Evolutionary conservation across 2,888 invertebrate genomes (phyloP).

Genomic region (Plusia festucae): DNA sequence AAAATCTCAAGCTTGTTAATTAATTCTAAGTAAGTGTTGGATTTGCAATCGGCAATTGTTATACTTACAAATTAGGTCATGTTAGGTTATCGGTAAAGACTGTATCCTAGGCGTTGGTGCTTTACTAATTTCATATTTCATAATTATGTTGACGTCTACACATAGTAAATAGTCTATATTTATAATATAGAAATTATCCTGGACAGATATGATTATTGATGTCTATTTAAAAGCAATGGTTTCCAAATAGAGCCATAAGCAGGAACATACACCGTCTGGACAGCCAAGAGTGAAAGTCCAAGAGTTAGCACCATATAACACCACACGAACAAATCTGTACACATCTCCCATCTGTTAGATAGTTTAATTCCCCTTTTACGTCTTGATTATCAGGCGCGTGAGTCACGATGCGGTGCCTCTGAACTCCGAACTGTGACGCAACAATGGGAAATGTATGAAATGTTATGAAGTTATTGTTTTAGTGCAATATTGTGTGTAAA

Average conservation of each 20-base stretch:
- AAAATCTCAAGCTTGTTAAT: constrained; percentile 4
- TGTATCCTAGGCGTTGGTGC: no score
- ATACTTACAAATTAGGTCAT: constrained; percentile 1
- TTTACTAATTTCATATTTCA: constrained; percentile 1
- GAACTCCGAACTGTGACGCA: constrained; percentile 68
- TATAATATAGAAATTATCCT: no score
- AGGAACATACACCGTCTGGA: neutral
- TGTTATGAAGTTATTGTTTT: constrained; percentile 58
- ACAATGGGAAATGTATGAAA: constrained; percentile 64
- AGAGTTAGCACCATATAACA: constrained; percentile 56
- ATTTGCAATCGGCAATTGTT: constrained; percentile 1
- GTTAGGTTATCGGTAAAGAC: neutral
- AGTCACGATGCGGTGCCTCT: constrained; percentile 64
- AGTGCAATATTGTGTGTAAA: constrained; percentile 30
- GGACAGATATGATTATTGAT: no score
- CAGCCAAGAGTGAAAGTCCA: constrained; percentile 59
- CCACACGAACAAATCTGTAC: constrained; percentile 52
- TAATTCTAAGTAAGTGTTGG: constrained; percentile 1
- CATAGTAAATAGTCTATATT: no score
- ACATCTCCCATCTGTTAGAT: constrained; percentile 61
- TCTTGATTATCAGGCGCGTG: constrained; percentile 67
- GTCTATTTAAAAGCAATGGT: neutral
- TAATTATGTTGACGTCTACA: no score
- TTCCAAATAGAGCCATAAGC: neutral
- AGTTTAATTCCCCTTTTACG: constrained; percentile 62